phyloP scores from a whole-genome alignment of 2,113 vertebrate genomes.

The Talpa occidentalis region DNA sequence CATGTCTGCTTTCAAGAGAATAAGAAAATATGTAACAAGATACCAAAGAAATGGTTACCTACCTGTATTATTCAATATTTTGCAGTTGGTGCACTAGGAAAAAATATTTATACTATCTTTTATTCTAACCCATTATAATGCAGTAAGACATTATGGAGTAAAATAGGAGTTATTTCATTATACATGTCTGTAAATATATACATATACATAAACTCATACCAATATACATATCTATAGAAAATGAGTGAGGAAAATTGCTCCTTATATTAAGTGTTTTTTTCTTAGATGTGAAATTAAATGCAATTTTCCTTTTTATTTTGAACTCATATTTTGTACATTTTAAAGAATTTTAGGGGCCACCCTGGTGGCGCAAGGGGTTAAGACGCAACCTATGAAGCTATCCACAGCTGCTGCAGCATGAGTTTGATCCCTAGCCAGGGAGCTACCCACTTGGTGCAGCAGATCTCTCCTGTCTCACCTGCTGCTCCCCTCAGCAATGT shows the following conservation, averaged over 20 bases:
- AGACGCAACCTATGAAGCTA: too few species aligned
- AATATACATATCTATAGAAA: too few species aligned
- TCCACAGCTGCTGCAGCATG: too few species aligned
- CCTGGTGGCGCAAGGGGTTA: too few species aligned
- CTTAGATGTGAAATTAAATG: not conserved
- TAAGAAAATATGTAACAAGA: not conserved
- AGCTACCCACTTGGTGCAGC: too few species aligned
- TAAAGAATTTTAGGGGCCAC: not conserved
- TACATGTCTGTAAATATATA: not conserved
- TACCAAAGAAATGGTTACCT: not conserved
- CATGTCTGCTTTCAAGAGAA: not conserved
- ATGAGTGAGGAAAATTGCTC: not conserved
- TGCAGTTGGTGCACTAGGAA: not conserved
- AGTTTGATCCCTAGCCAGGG: too few species aligned
- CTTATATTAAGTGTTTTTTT: not conserved
- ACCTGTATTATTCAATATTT: not conserved
- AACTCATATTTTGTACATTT: not conserved
- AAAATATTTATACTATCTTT: not conserved
- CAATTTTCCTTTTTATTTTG: not conserved
- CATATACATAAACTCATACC: not conserved
- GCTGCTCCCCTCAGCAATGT: too few species aligned
- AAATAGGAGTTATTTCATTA: not conserved
- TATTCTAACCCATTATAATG: not conserved
- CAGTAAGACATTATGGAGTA: not conserved
- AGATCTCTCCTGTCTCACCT: too few species aligned